Base-by-base conservation (phyloP, 2,888 invertebrate genomes). In the Macaria liturata region DNA sequence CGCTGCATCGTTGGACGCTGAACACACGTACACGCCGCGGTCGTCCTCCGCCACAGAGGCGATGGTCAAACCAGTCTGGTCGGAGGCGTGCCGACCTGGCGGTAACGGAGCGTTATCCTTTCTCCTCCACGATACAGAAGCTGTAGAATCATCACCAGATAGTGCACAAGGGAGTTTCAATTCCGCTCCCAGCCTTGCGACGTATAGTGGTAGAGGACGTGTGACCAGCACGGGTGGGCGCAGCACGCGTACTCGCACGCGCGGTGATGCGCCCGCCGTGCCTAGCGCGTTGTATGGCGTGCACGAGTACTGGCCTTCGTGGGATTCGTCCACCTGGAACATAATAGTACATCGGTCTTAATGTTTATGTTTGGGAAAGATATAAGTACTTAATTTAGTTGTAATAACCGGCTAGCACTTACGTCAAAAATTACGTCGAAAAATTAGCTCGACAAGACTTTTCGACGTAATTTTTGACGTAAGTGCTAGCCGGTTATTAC, bases 271-370 rank as follows among this genome's bases (percentile, higher is more conserved):
- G 6, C 97, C 97, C 70, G 95, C 96, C 34, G 96, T 95, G 51
- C 98, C 98, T 75, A 98, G 93, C 67, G 95, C 94, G 84, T 98
- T 98, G 89, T 96, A 97, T 47, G 98, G 98, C 32, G 97, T 97
- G 86, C 98, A 98, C 61, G 96, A 95, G 87, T 98, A 98, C 74
- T 94, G 93, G 46, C 98, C 98, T 64, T 95, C 96, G 84, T 98
- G 97, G 5, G 94, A 94, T 78, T 96, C 96, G 78, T 96, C 95
- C 51, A 98, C 97, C 92, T 92, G 70, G 49, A 31, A 9, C 45
- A 3, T 7, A 4, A 4, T 4, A 4, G 7, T 37, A 37, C 34
- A 37, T 6, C 34, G 20, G 20, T 20, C 20, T 20, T 20, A 20
- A 20, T 20, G 20, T 20, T 20, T 20, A 20, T 20, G 20, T 20